Evolutionary conservation across 2,888 invertebrate genomes (phyloP).

Genomic region (Lacanobia oleracea): DNA sequence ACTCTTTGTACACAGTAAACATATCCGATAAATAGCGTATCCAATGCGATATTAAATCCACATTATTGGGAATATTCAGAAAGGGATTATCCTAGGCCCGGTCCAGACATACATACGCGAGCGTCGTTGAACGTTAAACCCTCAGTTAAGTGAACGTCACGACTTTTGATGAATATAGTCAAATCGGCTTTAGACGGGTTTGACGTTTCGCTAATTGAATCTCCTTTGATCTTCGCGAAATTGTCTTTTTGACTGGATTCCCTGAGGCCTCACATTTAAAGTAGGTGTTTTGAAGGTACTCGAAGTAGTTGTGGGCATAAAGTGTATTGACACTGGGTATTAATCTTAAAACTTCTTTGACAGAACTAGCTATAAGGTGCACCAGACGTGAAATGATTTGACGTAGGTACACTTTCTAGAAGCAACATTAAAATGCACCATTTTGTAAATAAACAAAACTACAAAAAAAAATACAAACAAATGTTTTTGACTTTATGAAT

Average conservation of each 20-base stretch:
- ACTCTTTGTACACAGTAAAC: slow-evolving; percentile 9
- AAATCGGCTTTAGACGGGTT: slow-evolving; percentile 1
- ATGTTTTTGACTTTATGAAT: not conserved
- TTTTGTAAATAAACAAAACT: too few relatives aligned
- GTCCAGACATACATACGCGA: not conserved
- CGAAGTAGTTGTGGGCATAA: too few relatives aligned
- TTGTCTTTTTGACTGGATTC: not conserved
- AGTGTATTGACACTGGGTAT: not conserved
- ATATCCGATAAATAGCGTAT: slow-evolving; percentile 13
- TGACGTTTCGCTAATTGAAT: slow-evolving; percentile 14
- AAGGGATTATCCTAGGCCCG: slow-evolving; percentile 24
- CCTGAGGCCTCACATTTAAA: not conserved
- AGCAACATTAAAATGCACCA: not conserved
- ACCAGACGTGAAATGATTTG: too few relatives aligned
- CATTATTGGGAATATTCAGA: slow-evolving; percentile 7
- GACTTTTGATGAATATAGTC: slow-evolving; percentile 17
- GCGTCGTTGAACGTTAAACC: slow-evolving; percentile 8
- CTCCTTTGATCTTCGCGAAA: slow-evolving; percentile 3
- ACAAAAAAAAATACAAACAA: too few relatives aligned
- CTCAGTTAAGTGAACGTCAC: not conserved
- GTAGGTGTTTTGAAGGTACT: not conserved
- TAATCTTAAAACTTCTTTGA: too few relatives aligned
- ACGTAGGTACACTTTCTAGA: too few relatives aligned
- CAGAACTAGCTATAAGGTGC: too few relatives aligned
- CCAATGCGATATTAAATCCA: slow-evolving; percentile 3